Percentiles rank a stretch among this genome's conserved stretches.
Conservation (phyloP, 2,113 vertebrate genomes). For the Alethe diademata region DNA sequence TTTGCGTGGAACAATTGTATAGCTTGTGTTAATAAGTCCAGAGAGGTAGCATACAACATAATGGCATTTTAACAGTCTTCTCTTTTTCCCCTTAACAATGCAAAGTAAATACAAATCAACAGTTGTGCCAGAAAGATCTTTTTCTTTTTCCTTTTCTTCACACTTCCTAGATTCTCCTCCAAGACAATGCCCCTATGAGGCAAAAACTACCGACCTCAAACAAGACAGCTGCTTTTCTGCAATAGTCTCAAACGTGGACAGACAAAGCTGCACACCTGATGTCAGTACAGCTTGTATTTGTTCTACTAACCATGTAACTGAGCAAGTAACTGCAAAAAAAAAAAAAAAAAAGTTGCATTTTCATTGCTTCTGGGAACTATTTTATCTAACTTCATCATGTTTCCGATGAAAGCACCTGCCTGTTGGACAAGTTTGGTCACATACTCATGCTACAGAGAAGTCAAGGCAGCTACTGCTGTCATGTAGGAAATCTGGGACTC, state of each 20-base stretch:
- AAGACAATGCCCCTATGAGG: background rate
- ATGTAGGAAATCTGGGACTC: background rate
- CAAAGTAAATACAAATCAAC: constrained; percentile 54
- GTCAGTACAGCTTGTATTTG: background rate
- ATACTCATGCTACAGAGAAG: background rate
- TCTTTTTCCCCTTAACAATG: constrained; percentile 45
- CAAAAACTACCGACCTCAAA: background rate
- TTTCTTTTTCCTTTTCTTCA: constrained; percentile 54
- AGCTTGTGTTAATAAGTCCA: background rate
- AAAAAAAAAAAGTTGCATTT: background rate
- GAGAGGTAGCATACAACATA: background rate
- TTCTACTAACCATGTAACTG: background rate
- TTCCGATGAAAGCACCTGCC: background rate
- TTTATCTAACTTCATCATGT: background rate
- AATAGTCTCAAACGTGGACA: background rate
- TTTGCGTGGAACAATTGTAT: background rate
- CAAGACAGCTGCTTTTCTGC: background rate
- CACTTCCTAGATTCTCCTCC: constrained; percentile 36
- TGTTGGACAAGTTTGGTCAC: background rate
- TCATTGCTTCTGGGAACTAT: background rate
- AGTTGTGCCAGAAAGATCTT: constrained; percentile 26
- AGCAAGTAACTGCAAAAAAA: background rate
- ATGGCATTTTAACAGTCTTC: constrained; percentile 53
- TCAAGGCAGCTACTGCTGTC: background rate
- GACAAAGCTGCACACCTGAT: background rate